Evolutionary conservation across 2,797 vertebrate genomes (phyloP), one percentile per base, ranked within the genome.

Genomic region (Echeneis naucrates): DNA sequence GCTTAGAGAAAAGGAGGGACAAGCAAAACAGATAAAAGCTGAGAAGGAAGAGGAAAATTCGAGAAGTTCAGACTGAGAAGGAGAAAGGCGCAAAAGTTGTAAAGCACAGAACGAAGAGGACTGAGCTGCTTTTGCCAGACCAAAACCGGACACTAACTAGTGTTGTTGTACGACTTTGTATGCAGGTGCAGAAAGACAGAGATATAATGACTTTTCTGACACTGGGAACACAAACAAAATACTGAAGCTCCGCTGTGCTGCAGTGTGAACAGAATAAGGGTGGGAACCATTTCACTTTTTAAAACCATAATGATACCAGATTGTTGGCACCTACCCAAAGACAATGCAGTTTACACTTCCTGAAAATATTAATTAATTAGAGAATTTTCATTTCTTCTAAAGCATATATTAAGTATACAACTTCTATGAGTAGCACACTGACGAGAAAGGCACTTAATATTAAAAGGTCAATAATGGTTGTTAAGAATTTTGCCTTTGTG

Each of bases 91-190:
- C 5, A 27, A 21, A 30, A 26, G 35, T 26, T 55, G 68, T 76
- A 27, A 61, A 66, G 68, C 55, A 50, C 14, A 4, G 45, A 66
- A 45, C 5, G 11, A 59, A 12, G 23, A 51, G 17, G 24, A 57
- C 30, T 6, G 30, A 64, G n/a, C 23, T 5, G 12, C 19, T 61
- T 64, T 70, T 68, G 67, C 54, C 45, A 81, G 53, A 62, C 26
- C 12, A 62, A 60, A 16, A 61, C 16, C 23, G 9, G 17, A 56
- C 23, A 16, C 30, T 66, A 47, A 63, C 56, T 66, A 27, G 38
- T 27, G 9, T 23, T 52, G 57, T 42, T 21, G 16, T 24, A 30
- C 11, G 30, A 53, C 32, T 68, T 54, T 33, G 48, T 59, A 42
- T 26, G 33, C 35, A 55, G 24, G 23, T 47, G 23, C 48, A 78